A percentile compares a stretch with the other conserved stretches of the same genome.
These are phyloP conservation scores for Cabera pusaria DNA, from an alignment of 2,888 invertebrate genomes.

Conservation along the genomic window DNA sequence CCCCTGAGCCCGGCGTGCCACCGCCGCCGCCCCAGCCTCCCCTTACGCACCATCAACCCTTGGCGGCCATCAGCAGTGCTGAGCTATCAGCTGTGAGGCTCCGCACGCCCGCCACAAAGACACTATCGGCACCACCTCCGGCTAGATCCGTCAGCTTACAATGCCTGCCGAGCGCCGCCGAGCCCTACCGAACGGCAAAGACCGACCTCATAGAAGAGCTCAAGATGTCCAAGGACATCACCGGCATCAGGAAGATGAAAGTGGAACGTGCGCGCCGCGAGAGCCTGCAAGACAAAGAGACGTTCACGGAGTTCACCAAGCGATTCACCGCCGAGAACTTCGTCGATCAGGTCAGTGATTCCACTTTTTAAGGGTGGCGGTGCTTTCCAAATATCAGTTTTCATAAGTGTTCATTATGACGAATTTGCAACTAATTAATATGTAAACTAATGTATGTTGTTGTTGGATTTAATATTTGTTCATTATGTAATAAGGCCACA, in stretches of 20 bases:
- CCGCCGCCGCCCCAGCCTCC: slow-evolving; percentile 65
- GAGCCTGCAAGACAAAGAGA: slow-evolving; percentile 91
- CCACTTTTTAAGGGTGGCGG: slow-evolving; percentile 26
- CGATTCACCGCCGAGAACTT: slow-evolving; percentile 93
- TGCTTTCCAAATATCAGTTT: slow-evolving; percentile 27
- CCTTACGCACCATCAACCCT: slow-evolving; percentile 84
- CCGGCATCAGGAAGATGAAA: slow-evolving; percentile 96
- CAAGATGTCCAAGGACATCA: slow-evolving; percentile 95
- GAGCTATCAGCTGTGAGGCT: slow-evolving; percentile 93
- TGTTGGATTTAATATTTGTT: too few relatives aligned
- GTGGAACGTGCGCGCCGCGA: slow-evolving; percentile 94
- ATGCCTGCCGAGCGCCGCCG: slow-evolving; percentile 85
- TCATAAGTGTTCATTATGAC: slow-evolving; percentile 30
- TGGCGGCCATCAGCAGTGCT: slow-evolving; percentile 94
- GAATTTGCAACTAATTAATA: slow-evolving; percentile 14
- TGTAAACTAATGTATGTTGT: slow-evolving; percentile 1
- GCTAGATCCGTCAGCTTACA: slow-evolving; percentile 89
- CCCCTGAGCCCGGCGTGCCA: slow-evolving; percentile 57
- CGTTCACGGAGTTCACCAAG: slow-evolving; percentile 92
- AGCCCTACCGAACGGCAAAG: slow-evolving; percentile 89
- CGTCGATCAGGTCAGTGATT: slow-evolving; percentile 91
- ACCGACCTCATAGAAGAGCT: slow-evolving; percentile 95
- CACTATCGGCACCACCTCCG: slow-evolving; percentile 89
- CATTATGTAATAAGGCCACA: too few relatives aligned
- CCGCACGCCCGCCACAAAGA: slow-evolving; percentile 89